Percentiles rank a stretch among this genome's conserved stretches.
These are phyloP conservation scores for Neodiprion pinetum DNA, from an alignment of 1,140 invertebrate genomes.

Conservation along the genomic window DNA sequence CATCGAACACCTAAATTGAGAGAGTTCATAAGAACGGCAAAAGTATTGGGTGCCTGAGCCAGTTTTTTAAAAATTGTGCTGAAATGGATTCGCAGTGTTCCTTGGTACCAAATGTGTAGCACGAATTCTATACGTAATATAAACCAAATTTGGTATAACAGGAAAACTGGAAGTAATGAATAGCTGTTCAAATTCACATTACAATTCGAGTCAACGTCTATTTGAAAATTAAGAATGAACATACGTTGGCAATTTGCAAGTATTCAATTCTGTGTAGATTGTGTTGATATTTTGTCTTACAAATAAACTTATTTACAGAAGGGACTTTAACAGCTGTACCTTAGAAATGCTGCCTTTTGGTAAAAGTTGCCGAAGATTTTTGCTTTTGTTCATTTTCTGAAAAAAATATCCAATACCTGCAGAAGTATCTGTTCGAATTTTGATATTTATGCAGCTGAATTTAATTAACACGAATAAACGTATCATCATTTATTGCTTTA, in stretches of 20 bases:
- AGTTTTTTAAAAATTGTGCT: too few species aligned
- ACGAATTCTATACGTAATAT: too few species aligned
- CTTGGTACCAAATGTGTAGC: too few species aligned
- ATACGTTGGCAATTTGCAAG: too few species aligned
- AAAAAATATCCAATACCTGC: constrained; percentile 63
- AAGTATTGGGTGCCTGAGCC: not conserved
- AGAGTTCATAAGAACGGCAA: not conserved
- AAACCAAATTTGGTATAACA: too few species aligned
- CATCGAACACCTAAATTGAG: constrained; percentile 83
- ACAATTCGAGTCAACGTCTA: too few species aligned
- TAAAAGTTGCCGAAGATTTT: constrained; percentile 72
- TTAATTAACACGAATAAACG: not conserved
- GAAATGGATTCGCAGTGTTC: too few species aligned
- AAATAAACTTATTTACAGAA: not conserved
- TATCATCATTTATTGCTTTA: not conserved
- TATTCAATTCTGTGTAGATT: too few species aligned
- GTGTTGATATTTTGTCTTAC: not conserved
- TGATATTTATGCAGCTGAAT: not conserved
- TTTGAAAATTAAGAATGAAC: too few species aligned
- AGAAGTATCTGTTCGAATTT: constrained; percentile 46
- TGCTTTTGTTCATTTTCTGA: constrained; percentile 77
- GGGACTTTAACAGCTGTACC: constrained; percentile 60
- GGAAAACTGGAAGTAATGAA: too few species aligned
- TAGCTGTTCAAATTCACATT: too few species aligned
- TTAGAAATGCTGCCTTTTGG: constrained; percentile 73